Base-by-base conservation (phyloP, 2,113 vertebrate species). In the Tychaedon coryphoeus region DNA sequence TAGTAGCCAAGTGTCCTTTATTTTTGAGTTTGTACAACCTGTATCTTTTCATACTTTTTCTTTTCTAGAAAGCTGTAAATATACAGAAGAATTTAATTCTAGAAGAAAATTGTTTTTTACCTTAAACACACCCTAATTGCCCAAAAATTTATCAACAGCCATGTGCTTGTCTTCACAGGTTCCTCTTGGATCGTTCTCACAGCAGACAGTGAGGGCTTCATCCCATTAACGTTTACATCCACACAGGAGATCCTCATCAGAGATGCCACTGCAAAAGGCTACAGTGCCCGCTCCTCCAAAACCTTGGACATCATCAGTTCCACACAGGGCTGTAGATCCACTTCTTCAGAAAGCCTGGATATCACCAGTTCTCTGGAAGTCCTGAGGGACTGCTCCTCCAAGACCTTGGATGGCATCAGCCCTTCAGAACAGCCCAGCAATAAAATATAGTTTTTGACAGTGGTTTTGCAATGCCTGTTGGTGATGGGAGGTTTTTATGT, bases 171-270 rank as follows among this genome's bases (percentile, higher is more conserved):
- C 69, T 91, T 93, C 72, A 16, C 97, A 99, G 99, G 98, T 81
- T 98, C 98, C 0, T 92, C 98, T 48, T 99, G 99, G 99, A 97
- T 99, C 2, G 97, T 99, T 26, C 98, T 99, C 29, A 98, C 98
- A 19, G 98, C 98, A 0, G 99, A 99, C 81, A 98, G 96, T 0
- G 98, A 99, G 38, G 99, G 99, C 75, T 99, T 99, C 61, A 96
- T 99, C 65, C 99, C 99, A 0, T 80, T 99, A 62, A 98, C 69
- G 1, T 99, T 99, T 89, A 97, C 97, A 45, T 64, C 98, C 76
- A 76, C 95, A 54, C 98, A 99, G 79, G 98, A 99, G 74, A 95
- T 99, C 6, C 97, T 97, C 0, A 85, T 99, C 33, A 97, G 99
- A 38, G 98, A 99, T 14, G 99, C 82, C 81, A 95, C 50, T 19